Base-by-base conservation (phyloP, 2,113 vertebrate species). In the Xiphophorus couchianus region DNA sequence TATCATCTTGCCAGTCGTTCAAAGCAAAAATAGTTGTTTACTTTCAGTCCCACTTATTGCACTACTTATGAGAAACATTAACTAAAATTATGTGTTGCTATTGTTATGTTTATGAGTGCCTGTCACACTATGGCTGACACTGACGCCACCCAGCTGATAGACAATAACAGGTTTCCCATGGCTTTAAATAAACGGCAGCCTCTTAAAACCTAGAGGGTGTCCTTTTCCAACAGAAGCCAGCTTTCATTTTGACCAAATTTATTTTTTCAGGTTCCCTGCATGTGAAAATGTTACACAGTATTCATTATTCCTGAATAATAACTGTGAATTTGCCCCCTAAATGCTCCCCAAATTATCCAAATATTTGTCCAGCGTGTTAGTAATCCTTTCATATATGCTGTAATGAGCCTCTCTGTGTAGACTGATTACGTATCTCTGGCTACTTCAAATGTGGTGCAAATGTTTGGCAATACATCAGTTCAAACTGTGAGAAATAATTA, bases 401-500 rank as follows among this genome's bases (percentile, higher is more conserved):
- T 58, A 25, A 58, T 58, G 9, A 58, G 51, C 19, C 51, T 58
- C 25, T 58, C 22, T 58, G 51, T 54, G 9, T n/a, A 35, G 35
- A 35, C 35, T 35, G 35, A 37, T 58, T 48, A 19, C 17, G 44
- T 48, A 48, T n/a, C 63, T 74, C 42, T 54, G 39, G 62, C 71
- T 64, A 19, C 62, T n/a, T 58, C 22, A 58, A 51, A 58, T 58
- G 22, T 58, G 51, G 17, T 58, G 22, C 22, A 58, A 58, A 58
- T n/a, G 22, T 58, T 10, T 58, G 51, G 51, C 51, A 58, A 22
- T 58, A n/a, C 19, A 58, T 58, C 51, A 58, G 35, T 37, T 58
- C 25, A 58, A 7, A n/a, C 51, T 58, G 37, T 66, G 74, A 78
- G 61, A 19, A 33, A 81, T 86, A 83, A 89, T 90, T 82, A 80